Percentiles rank a stretch among this genome's conserved stretches.
These are phyloP conservation scores for Muraenolepis orangiensis DNA, from an alignment of 2,797 vertebrate genomes.

Conservation along the genomic window DNA sequence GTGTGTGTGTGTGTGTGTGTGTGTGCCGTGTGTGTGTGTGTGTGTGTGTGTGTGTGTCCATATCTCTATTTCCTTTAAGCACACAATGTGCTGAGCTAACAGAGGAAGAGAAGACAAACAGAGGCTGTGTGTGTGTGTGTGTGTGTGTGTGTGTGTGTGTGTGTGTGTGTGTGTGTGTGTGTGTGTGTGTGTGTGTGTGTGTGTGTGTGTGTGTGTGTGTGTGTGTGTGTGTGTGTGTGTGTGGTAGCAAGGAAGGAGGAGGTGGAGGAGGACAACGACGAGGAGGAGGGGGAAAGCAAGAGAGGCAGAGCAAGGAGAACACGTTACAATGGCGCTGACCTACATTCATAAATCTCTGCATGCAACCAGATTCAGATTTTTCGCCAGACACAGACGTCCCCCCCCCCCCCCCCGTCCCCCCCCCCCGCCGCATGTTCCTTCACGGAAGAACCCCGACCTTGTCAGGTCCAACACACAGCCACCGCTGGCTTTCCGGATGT, in stretches of 20 bases:
- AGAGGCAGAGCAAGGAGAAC: constrained; percentile 47
- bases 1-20: constrained; percentile 17
- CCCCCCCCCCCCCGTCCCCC: constrained; percentile 49
- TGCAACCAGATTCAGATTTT: constrained; percentile 43
- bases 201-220: not conserved
- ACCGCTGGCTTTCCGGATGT: constrained; percentile 21
- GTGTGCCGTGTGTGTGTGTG: constrained; percentile 23
- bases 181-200: not conserved
- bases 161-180: not conserved
- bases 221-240: not conserved
- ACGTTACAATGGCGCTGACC: constrained; percentile 65
- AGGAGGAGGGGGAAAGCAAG: constrained; percentile 6
- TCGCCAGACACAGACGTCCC: constrained; percentile 62
- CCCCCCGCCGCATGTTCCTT: constrained; percentile 41
- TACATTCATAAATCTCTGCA: constrained; percentile 64
- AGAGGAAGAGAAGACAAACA: constrained; percentile 25
- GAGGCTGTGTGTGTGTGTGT: not conserved
- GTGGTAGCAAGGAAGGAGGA: not conserved
- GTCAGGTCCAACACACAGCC: constrained; percentile 39
- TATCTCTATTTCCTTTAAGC: constrained; percentile 30
- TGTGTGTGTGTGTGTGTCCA: constrained; percentile 10
- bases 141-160: constrained; percentile 8
- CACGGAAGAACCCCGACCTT: constrained; percentile 44
- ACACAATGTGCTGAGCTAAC: constrained; percentile 23
- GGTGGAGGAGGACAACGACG: constrained; percentile 2